Evolutionary conservation across 2,888 invertebrate genomes (phyloP).

Genomic region (Rotaria socialis): DNA sequence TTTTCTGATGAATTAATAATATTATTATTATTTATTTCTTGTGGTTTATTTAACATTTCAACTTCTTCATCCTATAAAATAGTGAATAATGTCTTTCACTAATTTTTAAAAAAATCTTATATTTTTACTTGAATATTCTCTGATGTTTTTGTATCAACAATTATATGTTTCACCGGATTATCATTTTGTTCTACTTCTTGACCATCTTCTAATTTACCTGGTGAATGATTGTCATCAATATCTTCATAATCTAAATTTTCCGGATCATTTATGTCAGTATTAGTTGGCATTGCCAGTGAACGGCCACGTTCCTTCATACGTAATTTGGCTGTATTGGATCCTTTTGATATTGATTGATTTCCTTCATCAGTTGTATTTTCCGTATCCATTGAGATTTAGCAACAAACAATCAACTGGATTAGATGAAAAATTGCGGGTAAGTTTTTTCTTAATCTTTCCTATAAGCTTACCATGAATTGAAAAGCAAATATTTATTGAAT

Average conservation of each 20-base stretch:
- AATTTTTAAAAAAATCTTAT: not conserved
- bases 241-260: conserved; percentile 38
- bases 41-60: not conserved
- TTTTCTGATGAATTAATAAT: not conserved
- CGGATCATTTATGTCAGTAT: conserved; percentile 13
- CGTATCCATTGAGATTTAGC: not conserved
- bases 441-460: not conserved
- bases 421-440: no score
- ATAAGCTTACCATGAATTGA: not conserved
- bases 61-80: not conserved
- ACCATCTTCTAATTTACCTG: not conserved
- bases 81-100: not conserved
- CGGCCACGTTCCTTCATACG: conserved; percentile 26
- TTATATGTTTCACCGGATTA: not conserved
- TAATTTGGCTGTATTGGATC: not conserved
- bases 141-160: not conserved
- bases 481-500: not conserved
- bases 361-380: not conserved
- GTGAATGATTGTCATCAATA: not conserved
- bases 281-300: not conserved
- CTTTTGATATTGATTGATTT: not conserved
- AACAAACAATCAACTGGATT: not conserved
- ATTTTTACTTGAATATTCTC: not conserved
- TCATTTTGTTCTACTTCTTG: not conserved
- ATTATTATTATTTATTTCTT: not conserved